Evolutionary conservation across 1,140 invertebrate genomes (phyloP).

Genomic region (Drosophila kohkoa): DNA sequence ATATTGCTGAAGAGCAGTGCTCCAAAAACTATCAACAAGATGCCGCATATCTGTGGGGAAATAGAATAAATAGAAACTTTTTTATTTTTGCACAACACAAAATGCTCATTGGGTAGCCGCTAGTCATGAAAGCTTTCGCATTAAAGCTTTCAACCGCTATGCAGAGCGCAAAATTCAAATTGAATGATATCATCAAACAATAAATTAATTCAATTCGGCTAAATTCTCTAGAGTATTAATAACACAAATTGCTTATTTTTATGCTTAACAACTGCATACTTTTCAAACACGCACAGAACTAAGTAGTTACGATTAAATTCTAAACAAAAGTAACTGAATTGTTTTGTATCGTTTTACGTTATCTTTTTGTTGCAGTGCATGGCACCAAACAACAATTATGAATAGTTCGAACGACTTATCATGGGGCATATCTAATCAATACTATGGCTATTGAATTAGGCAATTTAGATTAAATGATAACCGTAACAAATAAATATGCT

Average conservation of each 20-base stretch:
- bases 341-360: neutral
- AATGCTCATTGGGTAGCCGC: conserved; percentile 37
- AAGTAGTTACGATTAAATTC: no score
- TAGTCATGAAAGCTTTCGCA: conserved; percentile 23
- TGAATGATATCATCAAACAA: no score
- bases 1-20: conserved; percentile 86
- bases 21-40: conserved; percentile 87
- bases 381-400: no score
- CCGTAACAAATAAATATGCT: conserved; percentile 40
- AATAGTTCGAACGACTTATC: conserved; percentile 4
- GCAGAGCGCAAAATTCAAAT: neutral
- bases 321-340: no score
- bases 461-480: conserved; percentile 52
- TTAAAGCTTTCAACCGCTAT: neutral
- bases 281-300: no score
- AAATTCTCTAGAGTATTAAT: no score
- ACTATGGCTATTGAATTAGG: conserved; percentile 37
- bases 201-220: neutral
- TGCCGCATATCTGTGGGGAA: conserved; percentile 87
- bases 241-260: no score
- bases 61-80: neutral
- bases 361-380: conserved; percentile 2
- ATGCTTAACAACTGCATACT: no score
- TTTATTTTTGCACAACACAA: neutral
- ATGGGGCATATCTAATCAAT: conserved; percentile 38